A percentile compares a stretch with the other conserved stretches of the same genome.
Conservation (phyloP, 2,797 vertebrate genomes). For the Rhodeus uyekii region DNA sequence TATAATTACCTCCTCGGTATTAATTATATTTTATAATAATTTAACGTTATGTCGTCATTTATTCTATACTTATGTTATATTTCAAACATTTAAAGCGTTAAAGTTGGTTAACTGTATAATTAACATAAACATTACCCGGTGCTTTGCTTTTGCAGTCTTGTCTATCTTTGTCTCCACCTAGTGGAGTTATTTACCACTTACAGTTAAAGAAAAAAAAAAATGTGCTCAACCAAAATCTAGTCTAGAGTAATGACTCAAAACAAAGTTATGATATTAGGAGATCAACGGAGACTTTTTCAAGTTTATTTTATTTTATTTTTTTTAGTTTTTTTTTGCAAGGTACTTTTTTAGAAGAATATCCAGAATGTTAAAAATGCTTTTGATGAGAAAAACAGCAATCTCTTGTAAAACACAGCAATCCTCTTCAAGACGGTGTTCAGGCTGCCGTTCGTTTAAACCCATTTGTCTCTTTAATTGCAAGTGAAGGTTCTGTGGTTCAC, state of each 20-base stretch:
- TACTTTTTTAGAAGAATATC: constrained; percentile 67
- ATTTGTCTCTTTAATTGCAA: constrained; percentile 11
- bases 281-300: neutral
- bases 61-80: no score
- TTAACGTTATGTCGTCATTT: no score
- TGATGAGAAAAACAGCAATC: constrained; percentile 66
- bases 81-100: no score
- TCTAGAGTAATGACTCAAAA: neutral
- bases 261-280: neutral
- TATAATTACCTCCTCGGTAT: no score
- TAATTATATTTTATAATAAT: no score
- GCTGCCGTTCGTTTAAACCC: neutral
- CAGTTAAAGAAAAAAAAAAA: constrained; percentile 67
- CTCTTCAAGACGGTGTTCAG: neutral
- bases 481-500: constrained; percentile 25
- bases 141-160: no score
- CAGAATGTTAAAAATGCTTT: constrained; percentile 69
- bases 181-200: neutral
- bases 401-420: neutral
- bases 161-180: neutral
- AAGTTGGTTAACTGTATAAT: no score
- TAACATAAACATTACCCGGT: no score
- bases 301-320: no score
- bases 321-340: neutral
- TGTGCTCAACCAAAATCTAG: neutral